Evolutionary conservation across 2,888 invertebrate genomes (phyloP), one percentile per base, ranked within the genome.

Genomic region (Andrena praecox): DNA sequence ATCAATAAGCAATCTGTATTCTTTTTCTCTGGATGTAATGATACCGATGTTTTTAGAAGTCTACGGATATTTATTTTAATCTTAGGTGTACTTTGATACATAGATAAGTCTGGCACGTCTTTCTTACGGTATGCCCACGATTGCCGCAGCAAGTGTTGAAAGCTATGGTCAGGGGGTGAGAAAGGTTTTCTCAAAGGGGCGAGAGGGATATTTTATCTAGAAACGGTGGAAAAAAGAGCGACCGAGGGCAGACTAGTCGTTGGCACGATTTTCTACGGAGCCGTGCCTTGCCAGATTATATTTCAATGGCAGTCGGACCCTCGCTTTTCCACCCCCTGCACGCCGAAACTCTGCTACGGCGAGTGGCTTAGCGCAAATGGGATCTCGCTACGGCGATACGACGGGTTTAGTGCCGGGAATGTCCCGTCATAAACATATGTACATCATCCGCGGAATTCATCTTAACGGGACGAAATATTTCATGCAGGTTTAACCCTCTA

Each of bases 251-350:
- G 87, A 84, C 83, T 42, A 85, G 80, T 82, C 80, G 81, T 85
- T 85, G 88, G 85, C 89, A 87, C 78, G 85, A 77, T 82, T 87
- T 83, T 80, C 77, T 71, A 56, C 71, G 75, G 56, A 54, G 69
- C 16, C 69, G n/a, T 63, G 59, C 33, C 77, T 64, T 71, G 67
- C 72, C 71, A 79, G 76, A 86, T 77, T 85, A 83, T 74, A 82
- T 84, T 85, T 85, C 74, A 73, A 78, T 69, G 68, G 56, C 69
- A 80, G 79, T 48, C 62, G 63, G 24, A 72, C 74, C 76, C 77
- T 76, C 64, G 62, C 48, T 64, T 56, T 59, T 50, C 42, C 63
- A 64, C 27, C 52, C 70, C 76, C 60, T 29, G 48, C 24, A 12
- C 27, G 66, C 54, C 71, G 50, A 70, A 77, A 79, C 80, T 84